phyloP scores from a whole-genome alignment of 2,888 invertebrate genomes.

The Itoplectis maculator region DNA sequence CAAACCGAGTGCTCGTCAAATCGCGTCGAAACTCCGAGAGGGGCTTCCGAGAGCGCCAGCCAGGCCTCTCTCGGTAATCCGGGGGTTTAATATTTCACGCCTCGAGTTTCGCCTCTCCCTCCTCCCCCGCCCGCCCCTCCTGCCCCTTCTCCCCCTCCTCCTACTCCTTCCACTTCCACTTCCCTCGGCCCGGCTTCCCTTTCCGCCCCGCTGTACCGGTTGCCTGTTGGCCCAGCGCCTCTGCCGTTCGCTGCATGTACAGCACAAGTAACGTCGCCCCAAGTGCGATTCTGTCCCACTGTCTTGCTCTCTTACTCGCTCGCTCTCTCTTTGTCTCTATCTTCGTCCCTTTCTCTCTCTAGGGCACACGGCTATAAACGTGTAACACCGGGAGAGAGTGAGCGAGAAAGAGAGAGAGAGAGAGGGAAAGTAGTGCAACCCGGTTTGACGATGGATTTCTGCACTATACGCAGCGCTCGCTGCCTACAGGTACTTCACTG shows the following conservation, averaged over 20 bases:
- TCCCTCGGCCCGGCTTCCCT: too few species aligned
- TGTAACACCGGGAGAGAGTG: background rate
- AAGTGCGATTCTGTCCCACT: constrained; percentile 31
- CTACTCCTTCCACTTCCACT: too few species aligned
- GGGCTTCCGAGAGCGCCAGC: constrained; percentile 28
- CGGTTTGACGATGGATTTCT: constrained; percentile 60
- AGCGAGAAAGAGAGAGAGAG: constrained; percentile 15
- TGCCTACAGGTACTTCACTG: constrained; percentile 45
- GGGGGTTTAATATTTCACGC: constrained; percentile 67
- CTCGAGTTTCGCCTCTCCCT: constrained; percentile 48
- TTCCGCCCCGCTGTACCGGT: background rate
- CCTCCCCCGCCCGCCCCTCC: background rate
- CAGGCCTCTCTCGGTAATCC: constrained; percentile 63
- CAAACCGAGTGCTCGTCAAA: constrained; percentile 56
- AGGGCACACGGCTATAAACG: background rate
- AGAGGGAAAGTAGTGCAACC: constrained; percentile 49
- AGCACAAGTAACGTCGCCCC: constrained; percentile 49
- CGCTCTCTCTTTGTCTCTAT: constrained; percentile 8
- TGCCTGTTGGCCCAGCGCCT: background rate
- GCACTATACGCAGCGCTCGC: constrained; percentile 19
- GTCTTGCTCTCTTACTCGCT: constrained; percentile 18
- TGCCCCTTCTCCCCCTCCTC: too few species aligned
- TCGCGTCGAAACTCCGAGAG: constrained; percentile 55
- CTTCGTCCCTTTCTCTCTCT: constrained; percentile 4
- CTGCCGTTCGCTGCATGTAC: background rate